Conservation (phyloP, 1,140 invertebrate species). For the Hormaphis cornu region DNA sequence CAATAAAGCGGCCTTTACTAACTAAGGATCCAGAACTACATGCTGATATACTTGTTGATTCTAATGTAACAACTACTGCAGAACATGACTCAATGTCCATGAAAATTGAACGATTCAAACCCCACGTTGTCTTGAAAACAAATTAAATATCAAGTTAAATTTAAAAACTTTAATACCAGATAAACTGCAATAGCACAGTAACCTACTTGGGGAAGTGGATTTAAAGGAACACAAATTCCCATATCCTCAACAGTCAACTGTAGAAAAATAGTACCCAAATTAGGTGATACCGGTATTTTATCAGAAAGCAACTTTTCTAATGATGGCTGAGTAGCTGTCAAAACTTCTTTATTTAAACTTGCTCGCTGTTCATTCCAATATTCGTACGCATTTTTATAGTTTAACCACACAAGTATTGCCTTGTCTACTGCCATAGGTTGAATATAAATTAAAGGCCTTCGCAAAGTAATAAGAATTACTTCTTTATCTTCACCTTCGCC, state of each 20-base stretch:
- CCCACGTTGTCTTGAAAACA: slow-evolving; percentile 49
- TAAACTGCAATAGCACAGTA: slow-evolving; percentile 36
- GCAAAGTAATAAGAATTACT: slow-evolving; percentile 83
- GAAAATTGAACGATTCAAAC: slow-evolving; percentile 49
- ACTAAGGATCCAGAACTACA: slow-evolving; percentile 67
- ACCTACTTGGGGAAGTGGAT: slow-evolving; percentile 58
- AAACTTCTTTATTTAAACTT: slow-evolving; percentile 75
- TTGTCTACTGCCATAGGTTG: slow-evolving; percentile 93
- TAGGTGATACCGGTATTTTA: slow-evolving; percentile 60
- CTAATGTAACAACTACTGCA: slow-evolving; percentile 86
- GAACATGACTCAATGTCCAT: slow-evolving; percentile 73
- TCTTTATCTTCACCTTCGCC: slow-evolving; percentile 69
- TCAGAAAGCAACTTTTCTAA: slow-evolving; percentile 67
- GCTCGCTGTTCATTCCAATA: slow-evolving; percentile 95
- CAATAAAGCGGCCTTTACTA: slow-evolving; percentile 67
- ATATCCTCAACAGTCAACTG: slow-evolving; percentile 93
- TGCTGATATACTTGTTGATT: slow-evolving; percentile 85
- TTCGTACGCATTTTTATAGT: slow-evolving; percentile 97
- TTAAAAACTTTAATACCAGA: not conserved
- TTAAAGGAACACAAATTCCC: slow-evolving; percentile 88
- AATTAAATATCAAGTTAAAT: not conserved
- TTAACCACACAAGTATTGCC: slow-evolving; percentile 93
- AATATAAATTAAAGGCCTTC: slow-evolving; percentile 84
- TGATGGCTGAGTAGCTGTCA: slow-evolving; percentile 68
- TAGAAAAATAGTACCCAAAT: slow-evolving; percentile 81